A percentile compares a stretch with the other conserved stretches of the same genome.
These are phyloP conservation scores for Molothrus ater DNA, from an alignment of 2,797 vertebrate genomes.

Conservation along the genomic window DNA sequence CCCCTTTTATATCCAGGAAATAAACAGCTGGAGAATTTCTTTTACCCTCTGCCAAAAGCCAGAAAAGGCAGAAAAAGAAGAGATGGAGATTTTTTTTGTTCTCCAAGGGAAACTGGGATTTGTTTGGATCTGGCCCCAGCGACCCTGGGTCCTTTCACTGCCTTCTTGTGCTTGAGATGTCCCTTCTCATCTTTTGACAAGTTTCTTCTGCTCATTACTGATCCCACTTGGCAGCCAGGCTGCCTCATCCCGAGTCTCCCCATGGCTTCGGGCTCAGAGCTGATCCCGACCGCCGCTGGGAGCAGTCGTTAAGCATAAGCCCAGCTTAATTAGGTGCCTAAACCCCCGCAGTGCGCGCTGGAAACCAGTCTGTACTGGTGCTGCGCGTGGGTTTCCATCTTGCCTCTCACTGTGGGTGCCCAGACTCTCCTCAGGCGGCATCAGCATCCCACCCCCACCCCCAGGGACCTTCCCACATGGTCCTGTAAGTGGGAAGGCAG, in stretches of 20 bases:
- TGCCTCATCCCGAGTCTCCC: not conserved
- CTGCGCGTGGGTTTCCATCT: not conserved
- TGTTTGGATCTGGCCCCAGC: not conserved
- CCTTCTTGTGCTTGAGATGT: not conserved
- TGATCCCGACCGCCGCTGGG: not conserved
- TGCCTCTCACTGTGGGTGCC: not conserved
- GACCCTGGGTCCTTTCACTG: not conserved
- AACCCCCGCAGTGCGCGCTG: not conserved
- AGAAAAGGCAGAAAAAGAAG: not conserved
- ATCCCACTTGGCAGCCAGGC: not conserved
- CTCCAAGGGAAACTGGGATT: not conserved
- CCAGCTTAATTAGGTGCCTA: not conserved
- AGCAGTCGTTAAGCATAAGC: not conserved
- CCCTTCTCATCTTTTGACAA: not conserved
- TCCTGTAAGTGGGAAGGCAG: rapidly evolving
- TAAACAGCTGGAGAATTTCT: not conserved
- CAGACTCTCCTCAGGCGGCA: not conserved
- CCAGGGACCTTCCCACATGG: not conserved
- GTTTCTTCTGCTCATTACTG: conserved; percentile 22
- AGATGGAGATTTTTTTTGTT: not conserved
- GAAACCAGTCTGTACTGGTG: not conserved
- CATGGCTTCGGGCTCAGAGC: not conserved
- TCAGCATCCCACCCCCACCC: not conserved
- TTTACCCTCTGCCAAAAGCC: not conserved
- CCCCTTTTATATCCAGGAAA: not conserved